Conservation (phyloP, 2,113 vertebrate genomes). For the Oryzias javanicus region DNA sequence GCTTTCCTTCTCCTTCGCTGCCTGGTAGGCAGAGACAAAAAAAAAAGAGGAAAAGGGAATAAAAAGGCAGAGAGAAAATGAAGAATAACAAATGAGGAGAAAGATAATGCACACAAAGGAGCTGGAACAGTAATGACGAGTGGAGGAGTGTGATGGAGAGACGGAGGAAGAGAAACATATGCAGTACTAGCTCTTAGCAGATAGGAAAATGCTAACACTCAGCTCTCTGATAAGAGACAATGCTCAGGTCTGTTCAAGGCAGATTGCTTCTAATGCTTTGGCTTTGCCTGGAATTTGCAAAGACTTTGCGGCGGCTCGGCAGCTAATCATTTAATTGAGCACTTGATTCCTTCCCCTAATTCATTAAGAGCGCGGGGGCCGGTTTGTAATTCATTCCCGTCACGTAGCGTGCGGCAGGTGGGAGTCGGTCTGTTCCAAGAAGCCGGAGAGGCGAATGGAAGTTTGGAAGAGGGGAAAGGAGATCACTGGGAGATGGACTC, state of each 20-base stretch:
- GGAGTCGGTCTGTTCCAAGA: constrained; percentile 45
- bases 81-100: constrained; percentile 54
- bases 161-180: constrained; percentile 54
- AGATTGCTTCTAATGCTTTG: constrained; percentile 70
- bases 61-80: constrained; percentile 14
- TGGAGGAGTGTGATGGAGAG: constrained; percentile 45
- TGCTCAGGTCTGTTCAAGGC: constrained; percentile 68
- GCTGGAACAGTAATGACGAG: constrained; percentile 54
- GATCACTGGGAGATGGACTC: constrained; percentile 21
- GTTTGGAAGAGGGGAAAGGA: constrained; percentile 55
- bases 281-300: constrained; percentile 64
- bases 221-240: constrained; percentile 66
- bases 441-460: constrained; percentile 33
- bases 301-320: constrained; percentile 65
- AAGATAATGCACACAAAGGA: constrained; percentile 43
- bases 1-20: constrained; percentile 82
- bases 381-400: constrained; percentile 65
- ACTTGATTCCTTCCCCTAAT: constrained; percentile 71
- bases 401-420: constrained; percentile 59
- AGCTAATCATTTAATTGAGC: constrained; percentile 77
- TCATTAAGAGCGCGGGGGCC: constrained; percentile 66
- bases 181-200: constrained; percentile 55
- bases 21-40: constrained; percentile 64
- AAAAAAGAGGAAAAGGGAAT: neutral
- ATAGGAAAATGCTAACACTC: constrained; percentile 63